A percentile compares a stretch with the other conserved stretches of the same genome.
These are phyloP conservation scores for Mormyrops boulengeri DNA, from an alignment of 2,797 vertebrate genomes.

Conservation along the genomic window DNA sequence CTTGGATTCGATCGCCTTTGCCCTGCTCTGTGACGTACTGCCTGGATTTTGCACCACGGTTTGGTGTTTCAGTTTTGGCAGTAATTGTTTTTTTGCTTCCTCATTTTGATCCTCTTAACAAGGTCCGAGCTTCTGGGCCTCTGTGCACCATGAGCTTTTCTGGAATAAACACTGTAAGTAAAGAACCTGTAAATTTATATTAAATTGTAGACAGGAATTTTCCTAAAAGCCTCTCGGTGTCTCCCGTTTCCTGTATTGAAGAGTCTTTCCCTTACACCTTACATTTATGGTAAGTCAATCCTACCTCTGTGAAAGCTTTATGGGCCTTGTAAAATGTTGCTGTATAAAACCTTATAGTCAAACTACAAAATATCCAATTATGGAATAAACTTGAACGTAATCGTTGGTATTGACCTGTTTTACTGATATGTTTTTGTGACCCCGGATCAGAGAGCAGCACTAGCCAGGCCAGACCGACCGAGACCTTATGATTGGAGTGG, in stretches of 20 bases:
- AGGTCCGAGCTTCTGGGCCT: background rate
- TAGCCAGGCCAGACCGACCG: background rate
- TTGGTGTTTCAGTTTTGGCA: background rate
- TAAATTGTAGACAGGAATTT: background rate
- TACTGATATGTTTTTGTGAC: conserved; percentile 42
- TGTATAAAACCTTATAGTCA: conserved; percentile 55
- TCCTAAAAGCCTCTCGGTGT: background rate
- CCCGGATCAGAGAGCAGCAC: background rate
- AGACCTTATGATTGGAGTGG: background rate
- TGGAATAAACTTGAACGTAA: conserved; percentile 42
- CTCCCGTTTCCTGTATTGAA: conserved; percentile 5
- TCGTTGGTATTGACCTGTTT: conserved; percentile 61
- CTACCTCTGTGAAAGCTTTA: conserved; percentile 60
- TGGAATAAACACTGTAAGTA: background rate
- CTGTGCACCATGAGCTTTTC: background rate
- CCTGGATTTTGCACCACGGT: background rate
- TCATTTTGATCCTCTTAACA: background rate
- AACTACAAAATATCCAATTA: conserved; percentile 62
- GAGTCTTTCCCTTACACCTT: conserved; percentile 55
- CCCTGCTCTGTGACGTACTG: background rate
- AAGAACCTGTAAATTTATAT: conserved; percentile 3
- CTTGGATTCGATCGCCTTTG: background rate
- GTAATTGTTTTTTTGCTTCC: background rate
- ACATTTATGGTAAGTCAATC: conserved; percentile 56
- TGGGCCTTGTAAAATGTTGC: conserved; percentile 66